Base-by-base conservation (phyloP, 2,113 vertebrate genomes). In the Lanius collurio region DNA sequence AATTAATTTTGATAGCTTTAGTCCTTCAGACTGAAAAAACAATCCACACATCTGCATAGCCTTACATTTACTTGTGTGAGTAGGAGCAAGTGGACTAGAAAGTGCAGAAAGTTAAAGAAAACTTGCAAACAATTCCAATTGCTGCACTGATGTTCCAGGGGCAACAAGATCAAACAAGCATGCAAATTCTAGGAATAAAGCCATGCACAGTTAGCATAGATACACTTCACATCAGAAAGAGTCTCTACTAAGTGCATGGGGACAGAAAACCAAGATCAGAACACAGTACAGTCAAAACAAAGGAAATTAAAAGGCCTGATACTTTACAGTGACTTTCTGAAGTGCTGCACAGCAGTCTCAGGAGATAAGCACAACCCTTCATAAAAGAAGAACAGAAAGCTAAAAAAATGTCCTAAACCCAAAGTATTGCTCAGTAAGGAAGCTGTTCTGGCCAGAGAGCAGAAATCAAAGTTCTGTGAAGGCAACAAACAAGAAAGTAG, bases 1-100 rank as follows among this genome's bases (percentile, higher is more conserved):
- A 92, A 91, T 82, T 92, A 64, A 87, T 93, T 95, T 89, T 84
- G 53, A 95, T 91, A 71, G 49, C 26, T 68, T 41, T 76, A 82
- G 57, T 46, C 53, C 31, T 76, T 83, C 67, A 79, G 46, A 73
- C 41, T 50, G 20, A 60, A 26, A 82, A 87, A 87, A 62, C 26
- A 89, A 78, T 16, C 7, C 46, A 70, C 26, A 39, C 2, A 28
- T 76, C n/a, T 57, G 37, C 17, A 69, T 31, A 49, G 13, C 16
- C 23, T 94, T 91, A 39, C 28, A 24, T 46, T 85, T 76, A 73
- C 15, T 37, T 57, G 16, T n/a, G 17, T 62, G 20, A 69, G 15
- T 57, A 84, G 49, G 4, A 69, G n/a, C 49, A 79, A 69, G 37
- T 39, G 76, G 67, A 73, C 26, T 60, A 79, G 74, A 62, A 83